Conservation (phyloP, 2,113 vertebrate species). For the Ardeotis arabs region DNA sequence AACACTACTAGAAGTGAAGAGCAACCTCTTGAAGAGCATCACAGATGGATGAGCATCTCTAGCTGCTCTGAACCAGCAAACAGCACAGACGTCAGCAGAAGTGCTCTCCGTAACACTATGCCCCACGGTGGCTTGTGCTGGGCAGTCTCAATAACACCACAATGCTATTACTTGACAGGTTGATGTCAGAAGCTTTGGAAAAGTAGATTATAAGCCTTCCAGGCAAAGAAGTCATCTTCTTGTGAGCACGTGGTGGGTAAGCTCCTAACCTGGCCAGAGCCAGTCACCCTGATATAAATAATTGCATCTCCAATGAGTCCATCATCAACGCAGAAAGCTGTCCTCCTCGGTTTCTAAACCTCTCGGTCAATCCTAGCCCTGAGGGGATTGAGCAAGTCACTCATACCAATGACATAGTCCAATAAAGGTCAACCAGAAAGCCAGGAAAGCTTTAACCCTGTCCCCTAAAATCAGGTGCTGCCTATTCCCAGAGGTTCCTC, state of each 20-base stretch:
- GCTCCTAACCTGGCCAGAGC: not conserved
- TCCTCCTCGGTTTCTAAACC: not conserved
- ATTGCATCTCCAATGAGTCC: not conserved
- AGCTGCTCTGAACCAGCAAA: not conserved
- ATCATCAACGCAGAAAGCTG: not conserved
- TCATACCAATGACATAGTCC: not conserved
- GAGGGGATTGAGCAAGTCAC: not conserved
- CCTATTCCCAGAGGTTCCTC: not conserved
- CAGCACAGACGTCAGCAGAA: not conserved
- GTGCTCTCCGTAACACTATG: rapidly evolving
- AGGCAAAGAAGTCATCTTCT: not conserved
- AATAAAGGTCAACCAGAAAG: not conserved
- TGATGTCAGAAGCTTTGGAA: not conserved
- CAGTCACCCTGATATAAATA: not conserved
- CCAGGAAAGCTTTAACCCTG: not conserved
- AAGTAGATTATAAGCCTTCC: not conserved
- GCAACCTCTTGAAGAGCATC: not conserved
- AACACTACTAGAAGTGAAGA: not conserved
- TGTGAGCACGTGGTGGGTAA: not conserved
- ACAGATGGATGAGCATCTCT: not conserved
- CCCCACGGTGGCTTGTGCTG: rapidly evolving
- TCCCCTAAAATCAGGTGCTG: not conserved
- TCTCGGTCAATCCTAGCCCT: not conserved
- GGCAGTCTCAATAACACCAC: not conserved
- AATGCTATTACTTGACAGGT: not conserved